Percentiles rank a stretch among this genome's conserved stretches.
phyloP scores from a whole-genome alignment of 2,888 invertebrate species.

The Andrena trimmerana region DNA sequence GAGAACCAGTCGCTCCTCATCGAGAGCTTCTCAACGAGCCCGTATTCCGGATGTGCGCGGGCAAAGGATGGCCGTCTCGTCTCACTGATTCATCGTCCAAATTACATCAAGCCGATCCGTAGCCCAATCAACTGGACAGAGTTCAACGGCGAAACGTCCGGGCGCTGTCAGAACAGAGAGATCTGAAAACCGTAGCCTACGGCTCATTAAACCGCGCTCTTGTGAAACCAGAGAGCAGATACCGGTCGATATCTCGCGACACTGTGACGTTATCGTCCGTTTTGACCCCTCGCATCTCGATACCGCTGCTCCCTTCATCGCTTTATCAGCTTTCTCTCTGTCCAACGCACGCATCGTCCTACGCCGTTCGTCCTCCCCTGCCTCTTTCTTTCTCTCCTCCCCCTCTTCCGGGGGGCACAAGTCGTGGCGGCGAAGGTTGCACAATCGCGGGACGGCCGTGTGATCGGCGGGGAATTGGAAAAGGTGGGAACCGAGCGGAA shows the following conservation, averaged over 20 bases:
- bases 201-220: slow-evolving; percentile 51
- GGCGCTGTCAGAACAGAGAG: slow-evolving; percentile 18
- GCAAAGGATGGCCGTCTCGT: not conserved
- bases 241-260: slow-evolving; percentile 57
- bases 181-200: slow-evolving; percentile 27
- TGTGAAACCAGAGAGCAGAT: slow-evolving; percentile 58
- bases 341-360: slow-evolving; percentile 1
- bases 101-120: slow-evolving; percentile 32
- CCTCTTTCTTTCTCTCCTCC: slow-evolving; percentile 14
- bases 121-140: slow-evolving; percentile 37
- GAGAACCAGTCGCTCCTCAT: not conserved
- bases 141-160: slow-evolving; percentile 14
- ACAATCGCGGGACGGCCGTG: slow-evolving; percentile 48
- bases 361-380: not conserved
- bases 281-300: slow-evolving; percentile 48
- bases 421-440: slow-evolving; percentile 49
- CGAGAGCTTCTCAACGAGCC: not conserved
- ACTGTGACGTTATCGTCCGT: slow-evolving; percentile 50
- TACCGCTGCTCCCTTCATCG: slow-evolving; percentile 40
- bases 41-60: slow-evolving; percentile 3
- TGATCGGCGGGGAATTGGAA: slow-evolving; percentile 73
- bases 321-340: slow-evolving; percentile 35
- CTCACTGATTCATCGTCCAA: slow-evolving; percentile 26
- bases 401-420: slow-evolving; percentile 26
- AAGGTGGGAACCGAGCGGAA: slow-evolving; percentile 63